These are phyloP conservation scores for Drosophila paranaensis DNA, from an alignment of 2,888 invertebrate genomes.

Conservation along the genomic window DNA sequence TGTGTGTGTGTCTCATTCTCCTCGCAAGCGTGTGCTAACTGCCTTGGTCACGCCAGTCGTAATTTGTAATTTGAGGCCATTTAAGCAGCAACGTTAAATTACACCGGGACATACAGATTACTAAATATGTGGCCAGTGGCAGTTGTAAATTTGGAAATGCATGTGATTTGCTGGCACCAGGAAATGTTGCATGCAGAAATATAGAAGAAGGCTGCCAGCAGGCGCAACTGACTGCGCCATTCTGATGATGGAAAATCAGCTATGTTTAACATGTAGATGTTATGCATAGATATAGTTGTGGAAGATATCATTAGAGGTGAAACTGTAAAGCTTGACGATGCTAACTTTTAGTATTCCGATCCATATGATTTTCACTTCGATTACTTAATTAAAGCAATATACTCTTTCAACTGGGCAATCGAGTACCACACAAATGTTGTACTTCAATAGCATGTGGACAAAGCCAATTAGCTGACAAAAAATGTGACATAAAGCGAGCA, in stretches of 20 bases:
- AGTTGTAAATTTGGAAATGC: constrained; percentile 37
- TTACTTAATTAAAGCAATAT: not conserved
- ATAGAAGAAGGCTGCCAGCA: not conserved
- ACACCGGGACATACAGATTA: constrained; percentile 17
- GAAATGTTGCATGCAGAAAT: not conserved
- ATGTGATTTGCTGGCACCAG: constrained; percentile 10
- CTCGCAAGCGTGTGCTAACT: constrained; percentile 25
- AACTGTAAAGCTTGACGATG: too few relatives aligned
- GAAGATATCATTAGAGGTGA: too few relatives aligned
- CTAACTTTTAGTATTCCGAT: too few relatives aligned
- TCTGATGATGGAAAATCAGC: not conserved
- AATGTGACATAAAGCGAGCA: not conserved
- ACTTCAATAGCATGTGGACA: not conserved
- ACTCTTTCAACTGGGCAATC: not conserved
- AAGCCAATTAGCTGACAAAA: not conserved
- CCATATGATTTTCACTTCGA: too few relatives aligned
- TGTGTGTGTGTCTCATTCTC: constrained; percentile 33
- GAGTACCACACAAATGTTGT: not conserved
- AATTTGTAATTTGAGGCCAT: constrained; percentile 41
- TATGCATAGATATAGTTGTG: not conserved
- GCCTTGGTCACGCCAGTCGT: constrained; percentile 13
- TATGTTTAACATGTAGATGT: not conserved
- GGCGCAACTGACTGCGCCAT: not conserved
- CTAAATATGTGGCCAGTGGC: constrained; percentile 11
- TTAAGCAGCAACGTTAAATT: constrained; percentile 33